These are phyloP conservation scores for Tipula vernalis DNA, from an alignment of 2,888 invertebrate genomes.

Conservation along the genomic window DNA sequence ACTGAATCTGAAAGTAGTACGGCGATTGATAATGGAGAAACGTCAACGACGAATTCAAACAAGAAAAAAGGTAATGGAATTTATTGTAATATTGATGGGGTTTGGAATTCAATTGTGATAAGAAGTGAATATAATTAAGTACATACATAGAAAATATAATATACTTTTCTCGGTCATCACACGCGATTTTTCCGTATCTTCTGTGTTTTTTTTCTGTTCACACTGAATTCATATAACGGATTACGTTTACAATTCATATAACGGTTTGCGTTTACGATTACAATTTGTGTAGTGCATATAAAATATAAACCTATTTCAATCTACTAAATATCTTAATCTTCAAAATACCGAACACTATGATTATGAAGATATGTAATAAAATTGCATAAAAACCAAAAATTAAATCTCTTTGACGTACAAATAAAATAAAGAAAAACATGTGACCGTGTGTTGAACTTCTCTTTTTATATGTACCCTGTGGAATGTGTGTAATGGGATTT, in stretches of 20 bases:
- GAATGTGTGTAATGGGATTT: background rate
- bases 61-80: conserved; percentile 20
- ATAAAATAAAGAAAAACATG: background rate
- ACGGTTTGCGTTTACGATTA: conserved; percentile 16
- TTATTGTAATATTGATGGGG: background rate
- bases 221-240: conserved; percentile 16
- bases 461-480: background rate
- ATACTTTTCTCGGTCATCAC: too few relatives aligned
- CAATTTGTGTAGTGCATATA: background rate
- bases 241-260: too few relatives aligned
- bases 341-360: background rate
- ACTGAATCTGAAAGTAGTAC: conserved; percentile 14
- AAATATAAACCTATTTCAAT: background rate
- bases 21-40: conserved; percentile 14
- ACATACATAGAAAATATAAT: background rate
- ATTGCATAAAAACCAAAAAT: background rate
- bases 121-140: background rate
- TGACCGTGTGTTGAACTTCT: background rate
- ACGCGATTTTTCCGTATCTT: background rate
- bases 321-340: background rate
- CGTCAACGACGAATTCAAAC: conserved; percentile 15
- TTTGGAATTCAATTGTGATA: background rate
- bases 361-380: background rate
- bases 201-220: background rate
- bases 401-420: background rate